phyloP scores from a whole-genome alignment of 1,140 invertebrate genomes.

The Globodera ellingtonae region DNA sequence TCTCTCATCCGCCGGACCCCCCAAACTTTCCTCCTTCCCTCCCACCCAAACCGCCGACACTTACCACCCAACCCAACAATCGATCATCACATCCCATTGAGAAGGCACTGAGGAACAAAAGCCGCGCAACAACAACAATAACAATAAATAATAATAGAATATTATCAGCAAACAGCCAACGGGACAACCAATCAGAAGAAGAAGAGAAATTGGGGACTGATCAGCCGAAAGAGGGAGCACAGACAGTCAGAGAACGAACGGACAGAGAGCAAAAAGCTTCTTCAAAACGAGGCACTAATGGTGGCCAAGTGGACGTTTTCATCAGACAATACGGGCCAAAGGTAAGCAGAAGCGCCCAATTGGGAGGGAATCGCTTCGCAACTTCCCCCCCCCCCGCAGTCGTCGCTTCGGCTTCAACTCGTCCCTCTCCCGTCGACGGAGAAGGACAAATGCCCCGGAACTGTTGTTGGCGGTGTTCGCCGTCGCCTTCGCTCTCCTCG shows the following conservation, averaged over 20 bases:
- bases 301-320: neutral
- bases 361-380: neutral
- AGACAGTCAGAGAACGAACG: too few species aligned
- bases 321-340: too few species aligned
- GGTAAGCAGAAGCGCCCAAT: too few species aligned
- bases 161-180: neutral
- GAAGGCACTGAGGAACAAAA: neutral
- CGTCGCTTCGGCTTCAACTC: neutral
- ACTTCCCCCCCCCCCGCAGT: neutral
- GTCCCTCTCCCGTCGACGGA: neutral
- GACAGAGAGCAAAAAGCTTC: too few species aligned
- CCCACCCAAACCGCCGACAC: neutral
- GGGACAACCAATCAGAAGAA: neutral
- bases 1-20: too few species aligned
- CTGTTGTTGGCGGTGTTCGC: neutral
- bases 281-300: too few species aligned
- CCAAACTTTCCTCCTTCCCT: too few species aligned
- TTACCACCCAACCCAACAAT: neutral
- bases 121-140: neutral
- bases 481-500: neutral
- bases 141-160: neutral
- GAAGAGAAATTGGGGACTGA: neutral
- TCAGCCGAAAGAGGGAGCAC: neutral
- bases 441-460: neutral
- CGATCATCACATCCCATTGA: neutral